Evolutionary conservation across 2,113 vertebrate genomes (phyloP), one percentile per base, ranked within the genome.

Genomic region (Lophius piscatorius): DNA sequence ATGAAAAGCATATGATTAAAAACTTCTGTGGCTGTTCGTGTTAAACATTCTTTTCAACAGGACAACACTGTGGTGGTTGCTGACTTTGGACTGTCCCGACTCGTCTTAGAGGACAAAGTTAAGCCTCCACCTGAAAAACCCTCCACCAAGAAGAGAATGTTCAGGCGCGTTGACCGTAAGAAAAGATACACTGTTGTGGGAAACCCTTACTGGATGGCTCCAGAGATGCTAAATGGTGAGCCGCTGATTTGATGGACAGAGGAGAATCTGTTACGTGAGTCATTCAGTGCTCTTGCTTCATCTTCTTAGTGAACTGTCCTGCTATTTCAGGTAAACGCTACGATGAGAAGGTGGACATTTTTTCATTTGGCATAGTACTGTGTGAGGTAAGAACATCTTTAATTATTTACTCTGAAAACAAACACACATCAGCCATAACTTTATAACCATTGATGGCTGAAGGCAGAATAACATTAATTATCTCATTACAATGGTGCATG

Each of bases 151-250:
- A 98, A 95, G 63, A 91, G 96, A 4, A 88, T 91, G 10, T 91
- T 96, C 26, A 90, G 93, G 58, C 95, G 96, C 42, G 91, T 89
- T 0, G 95, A 97, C 88, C 90, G 97, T 41, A 96, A 94, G 51
- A 99, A 99, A 77, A 92, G 97, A 66, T 98, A 99, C 83, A 99
- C 97, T 0, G 96, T 99, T 21, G 96, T 99, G 17, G 97, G 96
- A 65, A 99, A 97, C 88, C 97, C 97, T 0, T 99, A 98, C 82
- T 99, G 97, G 97, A 99, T 99, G 97, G 97, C 96, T 18, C 97
- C 97, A 0, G 97, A 99, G 89, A 99, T 99, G 97, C 89, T 99
- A 0, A 96, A 98, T 7, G 97, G 96, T 99, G 70, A 93, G 78
- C 2, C 0, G 2, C 28, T 57, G 29, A 9, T 31, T 36, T n/a